phyloP scores from a whole-genome alignment of 2,888 invertebrate species.

The Oscheius sp. region DNA sequence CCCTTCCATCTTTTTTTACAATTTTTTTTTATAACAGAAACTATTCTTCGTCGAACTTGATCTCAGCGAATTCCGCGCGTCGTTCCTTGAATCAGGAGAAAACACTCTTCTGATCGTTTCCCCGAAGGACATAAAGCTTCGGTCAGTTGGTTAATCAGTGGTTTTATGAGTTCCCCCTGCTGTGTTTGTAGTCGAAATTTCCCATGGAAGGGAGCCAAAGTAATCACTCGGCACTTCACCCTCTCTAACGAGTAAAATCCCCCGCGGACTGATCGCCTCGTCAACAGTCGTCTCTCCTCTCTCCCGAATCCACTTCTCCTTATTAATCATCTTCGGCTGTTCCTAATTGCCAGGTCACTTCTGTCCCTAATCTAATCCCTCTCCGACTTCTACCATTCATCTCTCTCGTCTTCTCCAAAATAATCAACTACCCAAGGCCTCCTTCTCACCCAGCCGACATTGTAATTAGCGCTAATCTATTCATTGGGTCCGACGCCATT shows the following conservation, averaged over 20 bases:
- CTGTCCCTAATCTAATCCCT: conserved; percentile 26
- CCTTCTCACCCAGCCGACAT: conserved; percentile 34
- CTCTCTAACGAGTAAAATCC: conserved; percentile 5
- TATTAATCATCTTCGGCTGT: too few relatives aligned
- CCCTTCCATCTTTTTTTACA: background rate
- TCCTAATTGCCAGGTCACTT: conserved; percentile 27
- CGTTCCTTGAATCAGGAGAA: conserved; percentile 39
- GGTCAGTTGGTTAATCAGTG: conserved; percentile 32
- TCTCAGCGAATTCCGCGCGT: conserved; percentile 37
- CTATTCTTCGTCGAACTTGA: conserved; percentile 37
- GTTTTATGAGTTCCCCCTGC: background rate
- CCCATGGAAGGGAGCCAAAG: background rate
- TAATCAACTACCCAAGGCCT: background rate
- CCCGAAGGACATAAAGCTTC: conserved; percentile 54
- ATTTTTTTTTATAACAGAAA: conserved; percentile 29
- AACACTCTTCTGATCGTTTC: conserved; percentile 52
- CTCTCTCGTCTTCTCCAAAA: background rate
- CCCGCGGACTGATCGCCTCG: too few relatives aligned
- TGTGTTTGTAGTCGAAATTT: background rate
- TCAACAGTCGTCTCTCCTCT: too few relatives aligned
- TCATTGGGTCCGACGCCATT: conserved; percentile 16
- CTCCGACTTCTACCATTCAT: background rate
- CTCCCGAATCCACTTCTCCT: too few relatives aligned
- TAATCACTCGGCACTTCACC: conserved; percentile 12
- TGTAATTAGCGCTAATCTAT: conserved; percentile 32